Percentiles rank a stretch among this genome's conserved stretches.
These are phyloP conservation scores for Formicarius rufipectus DNA, from an alignment of 2,113 vertebrate species.

Conservation along the genomic window DNA sequence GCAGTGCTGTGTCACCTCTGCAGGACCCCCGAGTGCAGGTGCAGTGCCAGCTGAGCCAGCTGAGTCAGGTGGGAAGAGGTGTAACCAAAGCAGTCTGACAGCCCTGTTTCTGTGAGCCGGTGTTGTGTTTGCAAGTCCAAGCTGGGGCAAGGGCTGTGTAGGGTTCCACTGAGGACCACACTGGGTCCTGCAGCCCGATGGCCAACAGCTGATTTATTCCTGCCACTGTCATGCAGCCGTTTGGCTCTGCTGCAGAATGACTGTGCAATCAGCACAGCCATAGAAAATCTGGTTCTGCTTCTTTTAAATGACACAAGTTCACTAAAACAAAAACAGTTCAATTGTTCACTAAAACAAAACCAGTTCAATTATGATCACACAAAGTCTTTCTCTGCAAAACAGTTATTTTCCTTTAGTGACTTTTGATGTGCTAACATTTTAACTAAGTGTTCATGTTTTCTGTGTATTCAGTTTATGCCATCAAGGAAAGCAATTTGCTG, in stretches of 20 bases:
- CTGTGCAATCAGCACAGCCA: not conserved
- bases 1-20: not conserved
- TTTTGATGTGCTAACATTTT: conserved; percentile 50
- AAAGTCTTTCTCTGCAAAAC: not conserved
- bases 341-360: too few species aligned
- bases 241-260: not conserved
- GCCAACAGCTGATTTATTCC: not conserved
- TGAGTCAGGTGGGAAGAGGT: not conserved
- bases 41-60: not conserved
- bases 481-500: conserved; percentile 63
- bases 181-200: not conserved
- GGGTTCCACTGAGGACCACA: not conserved
- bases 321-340: not conserved
- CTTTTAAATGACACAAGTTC: not conserved
- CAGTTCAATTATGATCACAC: not conserved
- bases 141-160: not conserved
- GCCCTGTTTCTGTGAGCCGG: not conserved
- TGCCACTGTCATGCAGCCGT: not conserved
- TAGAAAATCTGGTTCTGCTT: not conserved
- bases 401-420: conserved; percentile 28
- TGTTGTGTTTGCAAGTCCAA: not conserved
- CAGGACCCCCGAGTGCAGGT: not conserved
- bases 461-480: conserved; percentile 29
- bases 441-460: conserved; percentile 24
- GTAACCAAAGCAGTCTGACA: not conserved